phyloP scores from a whole-genome alignment of 2,888 invertebrate genomes.

The Ophion obscuratus region DNA sequence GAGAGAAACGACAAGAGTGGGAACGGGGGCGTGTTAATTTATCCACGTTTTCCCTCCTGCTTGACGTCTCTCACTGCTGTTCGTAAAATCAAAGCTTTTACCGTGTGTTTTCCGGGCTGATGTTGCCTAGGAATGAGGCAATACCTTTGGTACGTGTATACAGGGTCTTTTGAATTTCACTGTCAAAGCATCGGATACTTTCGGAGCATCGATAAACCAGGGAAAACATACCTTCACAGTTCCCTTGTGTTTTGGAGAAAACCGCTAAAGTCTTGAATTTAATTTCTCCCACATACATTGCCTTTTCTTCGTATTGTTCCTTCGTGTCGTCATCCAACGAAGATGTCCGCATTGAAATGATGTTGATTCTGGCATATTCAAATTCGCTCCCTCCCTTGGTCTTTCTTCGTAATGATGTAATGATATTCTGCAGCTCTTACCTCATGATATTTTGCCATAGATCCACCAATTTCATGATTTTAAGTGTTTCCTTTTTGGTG shows the following conservation, averaged over 20 bases:
- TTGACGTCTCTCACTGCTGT: slow-evolving; percentile 39
- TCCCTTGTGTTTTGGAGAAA: neutral
- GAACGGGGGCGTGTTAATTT: slow-evolving; percentile 48
- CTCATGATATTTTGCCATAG: neutral
- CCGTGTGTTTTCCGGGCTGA: slow-evolving; percentile 28
- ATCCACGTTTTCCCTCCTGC: slow-evolving; percentile 49
- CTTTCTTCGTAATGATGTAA: neutral
- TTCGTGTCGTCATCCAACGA: neutral
- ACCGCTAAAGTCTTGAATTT: neutral
- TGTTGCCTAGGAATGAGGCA: slow-evolving; percentile 28
- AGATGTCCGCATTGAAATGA: neutral
- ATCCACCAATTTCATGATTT: neutral
- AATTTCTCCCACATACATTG: neutral
- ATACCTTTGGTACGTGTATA: neutral
- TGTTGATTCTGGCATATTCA: neutral
- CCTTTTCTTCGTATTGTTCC: neutral
- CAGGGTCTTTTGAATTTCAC: neutral
- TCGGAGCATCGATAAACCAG: neutral
- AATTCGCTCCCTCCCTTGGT: neutral
- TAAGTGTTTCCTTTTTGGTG: neutral
- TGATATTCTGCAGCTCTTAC: neutral
- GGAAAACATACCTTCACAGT: neutral
- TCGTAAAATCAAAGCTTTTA: slow-evolving; percentile 67
- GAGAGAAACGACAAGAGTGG: slow-evolving; percentile 3
- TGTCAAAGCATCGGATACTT: neutral